Conservation (phyloP, 2,113 vertebrate genomes). For the Piprites chloris region DNA sequence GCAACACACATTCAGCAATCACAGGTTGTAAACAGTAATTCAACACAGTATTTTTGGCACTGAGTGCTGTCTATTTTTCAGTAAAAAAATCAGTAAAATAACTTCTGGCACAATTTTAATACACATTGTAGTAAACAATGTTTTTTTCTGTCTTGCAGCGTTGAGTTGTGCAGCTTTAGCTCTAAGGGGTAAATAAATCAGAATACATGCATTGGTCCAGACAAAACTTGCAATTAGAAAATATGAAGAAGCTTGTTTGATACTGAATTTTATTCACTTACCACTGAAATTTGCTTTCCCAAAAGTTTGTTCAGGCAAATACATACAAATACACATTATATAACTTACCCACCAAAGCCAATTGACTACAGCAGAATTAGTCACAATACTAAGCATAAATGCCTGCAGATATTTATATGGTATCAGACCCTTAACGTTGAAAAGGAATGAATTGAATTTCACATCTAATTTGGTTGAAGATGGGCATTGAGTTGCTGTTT, state of each 20-base stretch:
- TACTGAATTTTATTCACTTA: neutral
- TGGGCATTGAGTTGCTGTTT: neutral
- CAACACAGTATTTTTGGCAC: neutral
- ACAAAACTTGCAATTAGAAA: neutral
- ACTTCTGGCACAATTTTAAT: neutral
- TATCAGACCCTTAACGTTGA: neutral
- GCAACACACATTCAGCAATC: neutral
- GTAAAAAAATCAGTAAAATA: neutral
- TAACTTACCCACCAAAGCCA: neutral
- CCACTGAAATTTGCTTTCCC: neutral
- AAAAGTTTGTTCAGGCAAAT: neutral
- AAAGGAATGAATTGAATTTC: neutral
- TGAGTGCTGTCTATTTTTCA: neutral
- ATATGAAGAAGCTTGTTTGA: neutral
- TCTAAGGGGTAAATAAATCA: neutral
- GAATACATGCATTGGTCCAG: neutral
- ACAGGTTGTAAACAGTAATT: accelerated
- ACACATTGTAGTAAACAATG: neutral
- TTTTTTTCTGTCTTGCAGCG: neutral
- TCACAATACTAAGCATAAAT: neutral
- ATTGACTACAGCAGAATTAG: neutral
- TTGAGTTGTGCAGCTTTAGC: neutral
- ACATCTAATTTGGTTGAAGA: neutral
- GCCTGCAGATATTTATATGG: neutral
- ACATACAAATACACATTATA: neutral